Conservation (phyloP, 1,140 invertebrate species). For the Trichonephila clavipes region DNA sequence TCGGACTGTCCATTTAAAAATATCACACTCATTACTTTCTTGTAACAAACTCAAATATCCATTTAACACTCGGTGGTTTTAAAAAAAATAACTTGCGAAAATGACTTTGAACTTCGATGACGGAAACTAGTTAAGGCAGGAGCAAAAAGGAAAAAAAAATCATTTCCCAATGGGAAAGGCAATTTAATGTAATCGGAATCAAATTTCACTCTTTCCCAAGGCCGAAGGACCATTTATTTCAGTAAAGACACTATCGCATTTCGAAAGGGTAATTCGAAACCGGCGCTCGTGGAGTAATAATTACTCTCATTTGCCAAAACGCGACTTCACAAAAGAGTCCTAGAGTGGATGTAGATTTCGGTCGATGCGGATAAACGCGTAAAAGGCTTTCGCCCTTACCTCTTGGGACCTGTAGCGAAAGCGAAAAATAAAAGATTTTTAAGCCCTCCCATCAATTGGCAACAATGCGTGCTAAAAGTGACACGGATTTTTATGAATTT, state of each 20-base stretch:
- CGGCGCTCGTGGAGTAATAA: slow-evolving; percentile 41
- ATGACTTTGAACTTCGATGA: background rate
- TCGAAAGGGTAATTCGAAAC: slow-evolving; percentile 48
- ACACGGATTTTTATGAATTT: background rate
- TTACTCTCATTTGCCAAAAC: slow-evolving; percentile 66
- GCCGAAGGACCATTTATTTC: slow-evolving; percentile 50
- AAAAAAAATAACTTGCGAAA: background rate
- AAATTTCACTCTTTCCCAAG: slow-evolving; percentile 50
- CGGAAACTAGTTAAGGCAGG: background rate
- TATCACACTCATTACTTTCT: slow-evolving; percentile 33
- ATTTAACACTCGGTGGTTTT: slow-evolving; percentile 18
- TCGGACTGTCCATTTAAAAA: slow-evolving; percentile 25
- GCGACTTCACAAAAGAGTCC: slow-evolving; percentile 62
- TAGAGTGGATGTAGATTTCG: slow-evolving; percentile 50
- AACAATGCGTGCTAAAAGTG: slow-evolving; percentile 4
- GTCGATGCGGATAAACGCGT: slow-evolving; percentile 24
- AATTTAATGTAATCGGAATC: slow-evolving; percentile 65
- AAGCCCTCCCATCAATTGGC: slow-evolving; percentile 46
- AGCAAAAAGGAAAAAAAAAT: background rate
- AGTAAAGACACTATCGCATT: slow-evolving; percentile 54
- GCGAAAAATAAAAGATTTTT: slow-evolving; percentile 55
- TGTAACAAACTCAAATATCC: slow-evolving; percentile 41
- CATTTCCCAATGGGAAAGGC: slow-evolving; percentile 47
- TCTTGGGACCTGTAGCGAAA: slow-evolving; percentile 1
- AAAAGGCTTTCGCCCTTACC: slow-evolving; percentile 15